These are phyloP conservation scores for Gopherus evgoodei DNA, from an alignment of 2,113 vertebrate genomes.

Conservation along the genomic window DNA sequence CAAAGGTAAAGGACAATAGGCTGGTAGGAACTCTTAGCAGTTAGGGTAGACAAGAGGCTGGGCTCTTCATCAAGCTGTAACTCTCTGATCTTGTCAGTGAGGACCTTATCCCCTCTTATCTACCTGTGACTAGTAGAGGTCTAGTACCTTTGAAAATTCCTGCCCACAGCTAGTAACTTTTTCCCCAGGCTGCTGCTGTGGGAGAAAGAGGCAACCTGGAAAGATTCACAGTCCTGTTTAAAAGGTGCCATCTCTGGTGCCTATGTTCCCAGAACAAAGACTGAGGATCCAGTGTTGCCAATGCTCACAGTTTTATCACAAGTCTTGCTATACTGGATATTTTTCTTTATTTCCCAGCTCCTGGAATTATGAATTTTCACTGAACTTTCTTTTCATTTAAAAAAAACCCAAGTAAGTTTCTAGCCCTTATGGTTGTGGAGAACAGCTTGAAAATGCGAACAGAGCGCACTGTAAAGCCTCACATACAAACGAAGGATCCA, in stretches of 20 bases:
- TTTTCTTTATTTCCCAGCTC: neutral
- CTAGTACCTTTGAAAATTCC: neutral
- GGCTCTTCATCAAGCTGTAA: neutral
- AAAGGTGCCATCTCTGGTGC: too few relatives aligned
- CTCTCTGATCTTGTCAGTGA: neutral
- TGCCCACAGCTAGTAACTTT: neutral
- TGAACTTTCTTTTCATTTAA: neutral
- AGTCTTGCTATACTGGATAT: too few relatives aligned
- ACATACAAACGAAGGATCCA: neutral
- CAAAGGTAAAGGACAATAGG: neutral
- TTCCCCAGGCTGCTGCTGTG: too few relatives aligned
- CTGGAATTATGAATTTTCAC: neutral
- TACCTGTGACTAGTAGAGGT: neutral
- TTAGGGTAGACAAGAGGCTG: neutral
- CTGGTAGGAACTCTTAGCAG: neutral
- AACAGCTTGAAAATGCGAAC: neutral
- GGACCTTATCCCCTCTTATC: neutral
- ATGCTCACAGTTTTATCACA: too few relatives aligned
- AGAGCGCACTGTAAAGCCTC: fast-evolving
- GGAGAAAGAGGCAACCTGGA: too few relatives aligned
- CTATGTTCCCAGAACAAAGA: too few relatives aligned
- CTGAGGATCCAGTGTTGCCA: too few relatives aligned
- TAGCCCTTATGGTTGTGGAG: neutral
- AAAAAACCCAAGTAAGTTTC: neutral
- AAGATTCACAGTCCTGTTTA: too few relatives aligned